These are phyloP conservation scores for Thumatha senex DNA, from an alignment of 2,888 invertebrate genomes.

Conservation along the genomic window DNA sequence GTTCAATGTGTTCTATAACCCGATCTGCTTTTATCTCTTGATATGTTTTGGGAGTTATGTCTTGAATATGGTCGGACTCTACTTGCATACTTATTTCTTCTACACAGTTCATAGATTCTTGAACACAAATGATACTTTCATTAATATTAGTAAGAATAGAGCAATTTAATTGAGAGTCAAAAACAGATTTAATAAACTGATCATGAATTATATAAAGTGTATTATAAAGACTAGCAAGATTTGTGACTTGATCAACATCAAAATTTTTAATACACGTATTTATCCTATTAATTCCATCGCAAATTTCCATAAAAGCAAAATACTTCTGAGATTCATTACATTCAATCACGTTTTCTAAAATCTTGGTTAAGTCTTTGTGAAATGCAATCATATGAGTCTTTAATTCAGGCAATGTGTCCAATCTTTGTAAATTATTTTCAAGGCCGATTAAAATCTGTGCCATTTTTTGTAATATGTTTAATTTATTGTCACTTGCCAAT, in stretches of 20 bases:
- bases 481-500: conserved; percentile 70
- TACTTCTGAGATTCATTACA: conserved; percentile 72
- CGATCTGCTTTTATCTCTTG: conserved; percentile 50
- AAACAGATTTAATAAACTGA: conserved; percentile 55
- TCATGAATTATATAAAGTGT: conserved; percentile 62
- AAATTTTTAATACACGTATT: conserved; percentile 60
- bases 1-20: conserved; percentile 63
- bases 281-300: conserved; percentile 64
- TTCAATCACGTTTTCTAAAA: conserved; percentile 83
- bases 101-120: conserved; percentile 60
- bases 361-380: conserved; percentile 80
- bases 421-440: conserved; percentile 64
- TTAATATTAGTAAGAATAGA: conserved; percentile 55
- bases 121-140: conserved; percentile 54
- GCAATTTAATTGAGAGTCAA: conserved; percentile 63
- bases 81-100: conserved; percentile 57
- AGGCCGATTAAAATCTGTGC: conserved; percentile 71
- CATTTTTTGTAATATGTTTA: conserved; percentile 72
- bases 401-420: conserved; percentile 54
- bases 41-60: conserved; percentile 35
- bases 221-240: conserved; percentile 63
- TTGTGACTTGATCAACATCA: conserved; percentile 51
- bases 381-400: conserved; percentile 60
- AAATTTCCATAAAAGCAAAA: conserved; percentile 64
- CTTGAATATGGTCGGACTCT: conserved; percentile 58